Evolutionary conservation across 2,888 invertebrate genomes (phyloP).

Genomic region (Scaptomyza caliginosa): DNA sequence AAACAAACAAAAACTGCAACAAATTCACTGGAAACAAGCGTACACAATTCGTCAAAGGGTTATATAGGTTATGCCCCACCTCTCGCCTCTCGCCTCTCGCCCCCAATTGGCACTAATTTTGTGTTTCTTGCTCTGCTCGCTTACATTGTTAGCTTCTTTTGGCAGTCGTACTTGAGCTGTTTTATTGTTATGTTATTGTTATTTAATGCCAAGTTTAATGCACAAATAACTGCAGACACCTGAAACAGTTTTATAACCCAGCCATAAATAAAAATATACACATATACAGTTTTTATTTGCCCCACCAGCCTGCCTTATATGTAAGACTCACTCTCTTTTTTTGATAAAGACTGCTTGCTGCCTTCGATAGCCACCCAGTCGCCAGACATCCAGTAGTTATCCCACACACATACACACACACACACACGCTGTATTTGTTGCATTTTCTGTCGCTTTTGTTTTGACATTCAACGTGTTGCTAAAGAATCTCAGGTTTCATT

Average conservation of each 20-base stretch:
- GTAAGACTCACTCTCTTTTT: slow-evolving; percentile 21
- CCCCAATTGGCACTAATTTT: neutral
- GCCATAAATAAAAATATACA: slow-evolving; percentile 55
- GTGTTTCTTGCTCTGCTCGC: slow-evolving; percentile 1
- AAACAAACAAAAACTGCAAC: slow-evolving; percentile 2
- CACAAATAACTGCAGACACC: slow-evolving; percentile 49
- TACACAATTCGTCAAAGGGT: slow-evolving; percentile 52
- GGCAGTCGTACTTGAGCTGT: slow-evolving; percentile 49
- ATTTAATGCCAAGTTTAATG: slow-evolving; percentile 76
- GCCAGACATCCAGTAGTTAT: slow-evolving; percentile 25
- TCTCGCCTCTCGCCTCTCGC: neutral
- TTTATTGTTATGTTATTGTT: slow-evolving; percentile 77
- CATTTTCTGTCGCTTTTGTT: slow-evolving; percentile 53
- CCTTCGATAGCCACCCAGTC: slow-evolving; percentile 57
- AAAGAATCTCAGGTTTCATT: slow-evolving; percentile 75
- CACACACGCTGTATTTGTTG: slow-evolving; percentile 41
- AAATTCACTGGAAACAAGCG: slow-evolving; percentile 30
- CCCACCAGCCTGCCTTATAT: slow-evolving; percentile 55
- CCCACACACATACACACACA: slow-evolving; percentile 23
- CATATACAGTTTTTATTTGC: slow-evolving; percentile 26
- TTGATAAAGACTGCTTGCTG: slow-evolving; percentile 44
- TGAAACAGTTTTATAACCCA: slow-evolving; percentile 72
- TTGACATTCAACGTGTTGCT: slow-evolving; percentile 39
- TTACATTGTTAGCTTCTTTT: slow-evolving; percentile 25
- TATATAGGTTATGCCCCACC: slow-evolving; percentile 8